These are phyloP conservation scores for Laterallus jamaicensis DNA, from an alignment of 2,113 vertebrate genomes.

Conservation along the genomic window DNA sequence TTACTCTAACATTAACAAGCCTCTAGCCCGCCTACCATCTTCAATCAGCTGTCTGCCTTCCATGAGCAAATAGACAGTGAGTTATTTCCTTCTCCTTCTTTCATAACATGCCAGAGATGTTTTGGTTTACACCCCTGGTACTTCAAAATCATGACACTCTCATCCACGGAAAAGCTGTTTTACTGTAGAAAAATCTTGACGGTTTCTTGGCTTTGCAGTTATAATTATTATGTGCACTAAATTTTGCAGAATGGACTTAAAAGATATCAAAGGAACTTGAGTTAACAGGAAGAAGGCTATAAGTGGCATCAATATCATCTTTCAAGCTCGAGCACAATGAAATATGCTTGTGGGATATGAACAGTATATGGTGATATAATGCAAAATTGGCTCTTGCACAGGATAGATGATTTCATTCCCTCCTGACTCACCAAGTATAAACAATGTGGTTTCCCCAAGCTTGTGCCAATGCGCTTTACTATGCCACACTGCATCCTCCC, in stretches of 20 bases:
- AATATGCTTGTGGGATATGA: not conserved
- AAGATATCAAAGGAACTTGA: not conserved
- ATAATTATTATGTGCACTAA: constrained; percentile 8
- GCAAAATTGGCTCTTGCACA: not conserved
- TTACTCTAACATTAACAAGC: not conserved
- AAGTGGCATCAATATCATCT: not conserved
- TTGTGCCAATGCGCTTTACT: not conserved
- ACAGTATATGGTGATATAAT: not conserved
- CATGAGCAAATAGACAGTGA: not conserved
- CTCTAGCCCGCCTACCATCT: not conserved
- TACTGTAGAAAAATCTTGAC: not conserved
- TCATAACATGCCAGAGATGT: not conserved
- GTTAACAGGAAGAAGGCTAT: not conserved
- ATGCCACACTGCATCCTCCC: not conserved
- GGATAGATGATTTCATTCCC: not conserved
- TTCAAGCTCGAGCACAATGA: not conserved
- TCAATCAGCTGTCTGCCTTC: not conserved
- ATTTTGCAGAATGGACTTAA: not conserved
- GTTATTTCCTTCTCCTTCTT: constrained; percentile 26
- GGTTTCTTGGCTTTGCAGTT: constrained; percentile 6
- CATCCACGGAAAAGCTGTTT: not conserved
- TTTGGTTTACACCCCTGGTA: constrained; percentile 7
- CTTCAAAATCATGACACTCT: constrained; percentile 27
- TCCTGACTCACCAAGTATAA: not conserved
- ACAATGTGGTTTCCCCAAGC: not conserved